Evolutionary conservation across 1,140 invertebrate species (phyloP), one percentile per base, ranked within the genome.

Genomic region (Zaprionus gabonicus): DNA sequence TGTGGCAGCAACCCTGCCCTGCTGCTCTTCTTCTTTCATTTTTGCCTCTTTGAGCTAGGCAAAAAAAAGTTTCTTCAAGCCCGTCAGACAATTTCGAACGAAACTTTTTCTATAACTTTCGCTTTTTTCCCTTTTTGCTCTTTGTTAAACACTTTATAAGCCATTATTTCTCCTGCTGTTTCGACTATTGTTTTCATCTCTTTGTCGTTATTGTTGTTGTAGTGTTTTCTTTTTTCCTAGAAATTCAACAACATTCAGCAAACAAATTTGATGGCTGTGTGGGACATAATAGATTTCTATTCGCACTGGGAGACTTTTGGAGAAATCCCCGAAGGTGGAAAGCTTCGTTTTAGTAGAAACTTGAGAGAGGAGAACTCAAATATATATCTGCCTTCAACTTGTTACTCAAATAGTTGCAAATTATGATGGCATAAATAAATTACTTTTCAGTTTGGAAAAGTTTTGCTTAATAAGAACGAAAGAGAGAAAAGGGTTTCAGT

Each of bases 61-160:
- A 31, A 58, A 46, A 23, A 44, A 57, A 60, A 68, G 17, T 69
- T 53, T 69, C 51, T 15, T 53, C 28, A n/a, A 68, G 55, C n/a
- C 41, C 66, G 41, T 83, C 83, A 23, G 38, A 80, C 56, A 83
- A 67, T 69, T 73, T 68, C 67, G 64, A 82, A 66, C 71, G 49
- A 58, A 72, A 70, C 62, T 82, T 79, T 68, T 78, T 53, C 63
- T 79, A 62, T 56, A 38, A 34, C 69, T 27, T 34, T 46, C 41
- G 27, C 12, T 60, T 46, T 56, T 71, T 44, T 60, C 31, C 20
- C 27, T 63, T 44, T 71, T 58, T 71, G 70, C 53, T 55, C 71
- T 75, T 82, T 82, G 80, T 76, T 80, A 81, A 80, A 76, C 78
- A 67, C 72, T 80, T 80, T 80, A 62, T 70, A 71, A 66, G 67